These are phyloP conservation scores for Whitmania pigra DNA, from an alignment of 1,140 invertebrate species.

Conservation along the genomic window DNA sequence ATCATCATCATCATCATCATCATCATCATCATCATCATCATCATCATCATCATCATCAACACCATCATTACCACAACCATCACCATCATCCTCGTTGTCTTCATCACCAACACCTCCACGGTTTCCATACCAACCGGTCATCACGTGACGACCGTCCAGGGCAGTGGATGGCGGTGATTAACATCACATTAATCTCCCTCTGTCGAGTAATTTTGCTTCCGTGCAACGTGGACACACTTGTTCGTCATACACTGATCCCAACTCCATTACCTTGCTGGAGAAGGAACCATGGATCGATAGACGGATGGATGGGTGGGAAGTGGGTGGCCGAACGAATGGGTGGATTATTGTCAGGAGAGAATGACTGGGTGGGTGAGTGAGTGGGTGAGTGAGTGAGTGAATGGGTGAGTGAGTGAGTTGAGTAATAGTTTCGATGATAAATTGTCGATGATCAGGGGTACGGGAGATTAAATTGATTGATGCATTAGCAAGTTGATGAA, in stretches of 20 bases:
- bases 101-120: too few relatives aligned
- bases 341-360: not conserved
- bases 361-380: constrained; percentile 8
- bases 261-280: too few relatives aligned
- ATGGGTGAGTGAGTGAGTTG: not conserved
- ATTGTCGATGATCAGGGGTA: not conserved
- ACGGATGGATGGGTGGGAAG: not conserved
- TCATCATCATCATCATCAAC: constrained; percentile 38
- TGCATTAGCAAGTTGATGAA: not conserved
- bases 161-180: too few relatives aligned
- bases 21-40: constrained; percentile 31
- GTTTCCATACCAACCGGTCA: too few relatives aligned
- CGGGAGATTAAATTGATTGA: not conserved
- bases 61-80: constrained; percentile 13
- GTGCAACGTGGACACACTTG: too few relatives aligned
- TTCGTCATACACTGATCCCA: too few relatives aligned
- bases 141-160: too few relatives aligned
- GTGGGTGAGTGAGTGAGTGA: not conserved
- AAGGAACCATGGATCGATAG: too few relatives aligned
- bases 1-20: constrained; percentile 22
- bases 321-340: not conserved
- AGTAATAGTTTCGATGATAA: not conserved
- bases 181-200: too few relatives aligned
- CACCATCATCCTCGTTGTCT: too few relatives aligned
- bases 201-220: too few relatives aligned